A percentile compares a stretch with the other conserved stretches of the same genome.
phyloP scores from a whole-genome alignment of 2,797 vertebrate genomes.

The Neopelma chrysocephalum region DNA sequence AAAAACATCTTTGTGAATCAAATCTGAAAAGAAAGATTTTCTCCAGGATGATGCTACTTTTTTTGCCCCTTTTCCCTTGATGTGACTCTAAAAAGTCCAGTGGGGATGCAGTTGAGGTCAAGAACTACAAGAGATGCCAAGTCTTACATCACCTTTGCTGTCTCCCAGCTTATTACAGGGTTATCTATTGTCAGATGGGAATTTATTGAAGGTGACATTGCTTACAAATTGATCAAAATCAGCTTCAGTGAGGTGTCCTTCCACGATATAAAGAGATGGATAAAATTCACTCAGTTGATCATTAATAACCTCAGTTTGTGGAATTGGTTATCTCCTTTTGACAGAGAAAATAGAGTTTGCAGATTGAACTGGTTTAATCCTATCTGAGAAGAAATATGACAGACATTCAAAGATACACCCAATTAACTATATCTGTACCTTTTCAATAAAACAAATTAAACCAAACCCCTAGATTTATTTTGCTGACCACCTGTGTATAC shows the following conservation, averaged over 20 bases:
- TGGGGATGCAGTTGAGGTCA: neutral
- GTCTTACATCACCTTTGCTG: conserved; percentile 20
- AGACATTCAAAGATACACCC: conserved; percentile 30
- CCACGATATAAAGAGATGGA: conserved; percentile 51
- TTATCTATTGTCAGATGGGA: conserved; percentile 33
- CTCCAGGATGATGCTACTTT: neutral
- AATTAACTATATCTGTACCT: conserved; percentile 41
- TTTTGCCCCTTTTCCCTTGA: neutral
- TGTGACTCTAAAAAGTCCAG: neutral
- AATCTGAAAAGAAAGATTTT: neutral
- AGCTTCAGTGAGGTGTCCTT: conserved; percentile 43
- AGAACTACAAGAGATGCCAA: neutral
- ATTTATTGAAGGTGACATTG: conserved; percentile 67
- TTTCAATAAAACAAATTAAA: neutral
- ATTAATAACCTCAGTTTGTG: conserved; percentile 59
- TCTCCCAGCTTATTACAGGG: conserved; percentile 41
- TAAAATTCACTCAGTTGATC: conserved; percentile 62
- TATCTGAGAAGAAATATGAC: conserved; percentile 47
- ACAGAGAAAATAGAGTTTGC: conserved; percentile 59
- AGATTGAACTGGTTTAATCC: conserved; percentile 48
- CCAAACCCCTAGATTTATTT: neutral
- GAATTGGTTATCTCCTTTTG: conserved; percentile 54
- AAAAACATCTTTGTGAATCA: neutral
- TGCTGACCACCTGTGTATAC: neutral
- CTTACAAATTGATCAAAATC: conserved; percentile 66